phyloP scores from a whole-genome alignment of 2,113 vertebrate species.

The Macquaria ambigua region DNA sequence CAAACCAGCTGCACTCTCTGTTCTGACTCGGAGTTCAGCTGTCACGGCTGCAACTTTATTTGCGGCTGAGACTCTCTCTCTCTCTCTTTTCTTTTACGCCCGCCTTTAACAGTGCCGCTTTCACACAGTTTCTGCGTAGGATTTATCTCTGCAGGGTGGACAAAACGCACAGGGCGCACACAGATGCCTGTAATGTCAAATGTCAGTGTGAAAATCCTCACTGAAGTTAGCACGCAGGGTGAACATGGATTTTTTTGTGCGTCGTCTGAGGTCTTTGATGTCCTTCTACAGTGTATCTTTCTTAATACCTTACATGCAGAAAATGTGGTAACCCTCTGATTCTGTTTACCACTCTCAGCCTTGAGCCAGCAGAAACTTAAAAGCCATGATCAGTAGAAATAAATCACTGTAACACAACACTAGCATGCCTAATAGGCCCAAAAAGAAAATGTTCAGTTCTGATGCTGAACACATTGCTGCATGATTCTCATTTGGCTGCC shows the following conservation, averaged over 20 bases:
- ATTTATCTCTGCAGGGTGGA: neutral
- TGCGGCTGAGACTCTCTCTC: neutral
- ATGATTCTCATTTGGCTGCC: neutral
- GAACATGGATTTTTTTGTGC: neutral
- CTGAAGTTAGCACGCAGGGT: neutral
- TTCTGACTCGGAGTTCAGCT: slow-evolving; percentile 14
- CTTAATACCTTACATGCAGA: neutral
- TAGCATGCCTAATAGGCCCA: neutral
- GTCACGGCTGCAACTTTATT: slow-evolving; percentile 32
- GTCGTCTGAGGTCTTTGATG: neutral
- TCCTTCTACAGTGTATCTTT: neutral
- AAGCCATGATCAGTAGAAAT: neutral
- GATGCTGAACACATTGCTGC: neutral
- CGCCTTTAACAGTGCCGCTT: neutral
- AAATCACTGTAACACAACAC: neutral
- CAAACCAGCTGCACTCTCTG: slow-evolving; percentile 44
- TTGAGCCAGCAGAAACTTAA: neutral
- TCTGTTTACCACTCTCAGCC: neutral
- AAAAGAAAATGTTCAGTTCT: neutral
- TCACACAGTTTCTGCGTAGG: neutral
- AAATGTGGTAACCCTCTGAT: neutral
- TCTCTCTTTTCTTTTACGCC: neutral
- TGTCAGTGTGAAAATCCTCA: neutral
- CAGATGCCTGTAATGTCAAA: neutral
- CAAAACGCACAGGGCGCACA: neutral